Evolutionary conservation across 2,797 vertebrate species (phyloP), one percentile per base, ranked within the genome.

Genomic region (Crossoptilon crossoptilon): DNA sequence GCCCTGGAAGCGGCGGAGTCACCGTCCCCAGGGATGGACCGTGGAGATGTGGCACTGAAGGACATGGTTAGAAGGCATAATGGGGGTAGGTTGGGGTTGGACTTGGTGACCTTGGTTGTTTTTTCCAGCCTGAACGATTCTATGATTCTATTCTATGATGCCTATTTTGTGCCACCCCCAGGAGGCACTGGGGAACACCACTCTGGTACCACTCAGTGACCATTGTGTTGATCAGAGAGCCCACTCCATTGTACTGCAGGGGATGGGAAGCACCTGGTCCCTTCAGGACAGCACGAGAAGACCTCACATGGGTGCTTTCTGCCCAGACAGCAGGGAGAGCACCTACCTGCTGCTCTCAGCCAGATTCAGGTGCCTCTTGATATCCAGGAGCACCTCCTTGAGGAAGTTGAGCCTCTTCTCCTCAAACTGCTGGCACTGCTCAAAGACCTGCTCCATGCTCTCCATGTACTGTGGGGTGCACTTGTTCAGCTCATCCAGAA

Each of bases 371-470:
- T 99, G 99, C 60, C 98, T 98, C 96, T 99, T 99, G 97, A 99
- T 97, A 83, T 99, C 99, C 97, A 99, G 92, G 77, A 99, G 98
- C 95, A 99, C 98, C 95, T 99, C 99, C 94, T 98, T 98, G 93
- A 99, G 97, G 98, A 99, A 99, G 96, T 97, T 98, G 96, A 99
- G 97, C 85, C 99, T 98, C 97, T 98, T 99, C 87, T 99, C 99
- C 89, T 99, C 99, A 41, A 99, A 99, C 96, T 99, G 98, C 98
- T 99, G 99, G 96, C 99, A 99, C 96, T 98, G 98, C 69, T 98
- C 98, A 0, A 99, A 99, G 96, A 99, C 98, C 95, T 98, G 98
- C 97, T 99, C 99, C 99, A 99, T 99, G 97, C 98, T 98, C 90
- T 99, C 99, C 81, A 98, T 99, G 97, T 99, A 99, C 96, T 98